Conservation (phyloP, 2,888 invertebrate genomes). For the Microplitis manilae region DNA sequence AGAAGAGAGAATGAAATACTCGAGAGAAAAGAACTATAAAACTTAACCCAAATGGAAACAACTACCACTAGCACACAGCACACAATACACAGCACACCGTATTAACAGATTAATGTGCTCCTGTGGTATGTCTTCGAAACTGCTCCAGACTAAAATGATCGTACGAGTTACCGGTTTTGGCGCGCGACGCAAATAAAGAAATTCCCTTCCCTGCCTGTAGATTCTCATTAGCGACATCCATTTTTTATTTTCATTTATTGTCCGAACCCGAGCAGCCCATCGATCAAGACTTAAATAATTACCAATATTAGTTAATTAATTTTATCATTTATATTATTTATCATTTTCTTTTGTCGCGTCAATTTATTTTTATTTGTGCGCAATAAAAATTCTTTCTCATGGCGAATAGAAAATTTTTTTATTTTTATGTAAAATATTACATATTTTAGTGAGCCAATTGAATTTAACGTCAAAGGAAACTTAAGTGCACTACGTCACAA, state of each 20-base stretch:
- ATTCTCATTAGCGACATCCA: conserved; percentile 18
- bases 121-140: conserved; percentile 9
- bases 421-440: neutral
- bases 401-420: neutral
- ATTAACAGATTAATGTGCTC: conserved; percentile 14
- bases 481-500: neutral
- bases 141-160: conserved; percentile 10
- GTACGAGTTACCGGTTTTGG: conserved; percentile 2
- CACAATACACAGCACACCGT: neutral
- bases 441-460: neutral
- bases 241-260: conserved; percentile 5
- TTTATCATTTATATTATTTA: neutral
- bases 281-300: neutral
- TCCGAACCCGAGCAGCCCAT: neutral
- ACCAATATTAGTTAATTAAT: neutral
- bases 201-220: conserved; percentile 9
- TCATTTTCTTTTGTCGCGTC: neutral
- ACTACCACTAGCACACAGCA: neutral
- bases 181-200: conserved; percentile 22
- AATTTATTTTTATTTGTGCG: neutral
- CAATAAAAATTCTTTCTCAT: too few species aligned
- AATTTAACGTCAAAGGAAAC: neutral
- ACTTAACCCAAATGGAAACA: neutral
- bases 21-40: neutral
- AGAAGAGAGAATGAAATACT: neutral